Evolutionary conservation across 2,797 vertebrate genomes (phyloP).

Genomic region (Choloepus didactylus): DNA sequence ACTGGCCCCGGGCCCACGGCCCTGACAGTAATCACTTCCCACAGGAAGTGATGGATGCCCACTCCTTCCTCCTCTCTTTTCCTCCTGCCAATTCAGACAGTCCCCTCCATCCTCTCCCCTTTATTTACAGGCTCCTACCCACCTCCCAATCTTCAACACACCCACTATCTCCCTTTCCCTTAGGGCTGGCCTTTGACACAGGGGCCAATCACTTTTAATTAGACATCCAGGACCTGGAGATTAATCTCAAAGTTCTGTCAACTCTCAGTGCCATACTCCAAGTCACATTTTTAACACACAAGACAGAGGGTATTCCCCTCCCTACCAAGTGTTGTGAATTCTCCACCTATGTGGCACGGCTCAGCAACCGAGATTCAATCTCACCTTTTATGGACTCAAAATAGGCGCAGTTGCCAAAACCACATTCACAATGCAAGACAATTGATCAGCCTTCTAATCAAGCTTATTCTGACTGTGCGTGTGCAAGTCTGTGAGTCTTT

Average conservation of each 20-base stretch:
- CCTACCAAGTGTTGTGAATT: background rate
- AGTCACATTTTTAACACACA: background rate
- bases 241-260: background rate
- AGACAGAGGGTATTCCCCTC: background rate
- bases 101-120: background rate
- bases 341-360: background rate
- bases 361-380: background rate
- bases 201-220: background rate
- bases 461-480: background rate
- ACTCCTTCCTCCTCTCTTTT: background rate
- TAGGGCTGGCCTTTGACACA: background rate
- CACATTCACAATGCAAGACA: background rate
- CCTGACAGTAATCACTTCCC: background rate
- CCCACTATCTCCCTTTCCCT: background rate
- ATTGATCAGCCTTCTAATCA: background rate
- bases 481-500: background rate
- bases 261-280: background rate
- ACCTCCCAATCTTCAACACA: no score
- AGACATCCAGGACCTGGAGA: background rate
- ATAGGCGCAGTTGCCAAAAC: background rate
- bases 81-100: background rate
- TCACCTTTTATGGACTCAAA: background rate
- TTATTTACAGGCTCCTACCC: background rate
- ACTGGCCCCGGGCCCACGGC: no score
- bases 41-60: fast-evolving